Evolutionary conservation across 53 echinoderm and acorn worm species (phyloP).

Genomic region (Pentamera pediparva): DNA sequence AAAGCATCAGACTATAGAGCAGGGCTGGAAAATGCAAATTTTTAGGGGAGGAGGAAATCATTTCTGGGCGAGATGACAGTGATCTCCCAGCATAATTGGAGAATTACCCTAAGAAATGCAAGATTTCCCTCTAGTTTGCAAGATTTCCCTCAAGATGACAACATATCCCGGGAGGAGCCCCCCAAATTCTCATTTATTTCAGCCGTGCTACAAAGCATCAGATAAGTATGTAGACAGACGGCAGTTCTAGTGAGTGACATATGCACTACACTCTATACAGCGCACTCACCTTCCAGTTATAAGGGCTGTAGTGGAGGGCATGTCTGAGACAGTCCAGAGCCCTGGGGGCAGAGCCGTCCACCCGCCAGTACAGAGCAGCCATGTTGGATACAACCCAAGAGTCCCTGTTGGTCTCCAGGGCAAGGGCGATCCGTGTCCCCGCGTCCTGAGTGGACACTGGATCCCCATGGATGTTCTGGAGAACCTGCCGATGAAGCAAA

Average conservation of each 20-base stretch:
- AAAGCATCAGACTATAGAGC: no score
- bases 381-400: constrained; percentile 92
- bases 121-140: no score
- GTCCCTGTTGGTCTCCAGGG: constrained; percentile 61
- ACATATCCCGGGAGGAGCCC: background rate
- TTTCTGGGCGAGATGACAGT: no score
- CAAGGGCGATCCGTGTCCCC: constrained; percentile 63
- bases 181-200: background rate
- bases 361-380: constrained; percentile 92
- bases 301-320: constrained; percentile 66
- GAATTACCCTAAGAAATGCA: no score
- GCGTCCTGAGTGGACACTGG: constrained; percentile 50
- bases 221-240: background rate
- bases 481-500: constrained; percentile 22
- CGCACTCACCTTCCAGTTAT: constrained; percentile 42
- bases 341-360: constrained; percentile 61
- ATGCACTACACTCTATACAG: background rate
- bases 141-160: no score
- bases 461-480: constrained; percentile 44
- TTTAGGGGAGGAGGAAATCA: no score
- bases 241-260: background rate
- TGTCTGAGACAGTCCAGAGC: constrained; percentile 79
- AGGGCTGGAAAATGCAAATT: no score
- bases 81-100: no score
- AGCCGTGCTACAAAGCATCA: background rate